Evolutionary conservation across 1,140 invertebrate species (phyloP), one percentile per base, ranked within the genome.

Genomic region (Drepana arcuata): DNA sequence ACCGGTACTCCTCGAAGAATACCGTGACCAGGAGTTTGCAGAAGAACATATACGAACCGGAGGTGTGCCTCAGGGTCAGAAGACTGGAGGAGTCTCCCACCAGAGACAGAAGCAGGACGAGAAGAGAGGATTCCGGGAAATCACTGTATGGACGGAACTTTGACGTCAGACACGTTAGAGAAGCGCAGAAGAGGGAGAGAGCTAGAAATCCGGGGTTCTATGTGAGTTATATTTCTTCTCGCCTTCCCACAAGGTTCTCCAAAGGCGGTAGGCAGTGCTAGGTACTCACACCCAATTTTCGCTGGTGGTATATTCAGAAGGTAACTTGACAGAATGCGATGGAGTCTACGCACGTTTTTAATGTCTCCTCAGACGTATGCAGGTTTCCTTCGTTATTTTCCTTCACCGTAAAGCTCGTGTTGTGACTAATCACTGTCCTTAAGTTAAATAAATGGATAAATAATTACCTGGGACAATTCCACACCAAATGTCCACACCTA

Each of bases 151-250:
- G 38, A 13, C 48, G 40, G 28, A 52, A 35, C 5, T 47, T 48
- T 2, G 62, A 68, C 13, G 46, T 63, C 3, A 48, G 64, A 11
- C 62, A 28, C 14, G 16, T 62, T 0, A 44, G 33, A 11, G 56
- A 71, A 4, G n/a, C 45, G 7, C 30, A 49, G 1, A 59, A 34
- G 14, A 47, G 35, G 7, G 25, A 47, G 0, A 40, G 36, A 9
- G 52, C 64, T 0, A 49, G 27, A 5, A 21, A 21, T 9, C 18
- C 18, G 18, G 18, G 9, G 9, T 21, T 5, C 18, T 21, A 21
- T 21, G 4, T 21, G 4, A 21, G 18, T 9, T 21, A 5, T 21
- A 9, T 9, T 9, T 5, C 18, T 21, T 21, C 9, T 9, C 4
- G 18, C 18, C 18, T 5, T n/a, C n/a, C n/a, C n/a, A n/a, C n/a